A percentile compares a stretch with the other conserved stretches of the same genome.
These are phyloP conservation scores for Rhinoraja longicauda DNA, from an alignment of 2,797 vertebrate species.

Conservation along the genomic window DNA sequence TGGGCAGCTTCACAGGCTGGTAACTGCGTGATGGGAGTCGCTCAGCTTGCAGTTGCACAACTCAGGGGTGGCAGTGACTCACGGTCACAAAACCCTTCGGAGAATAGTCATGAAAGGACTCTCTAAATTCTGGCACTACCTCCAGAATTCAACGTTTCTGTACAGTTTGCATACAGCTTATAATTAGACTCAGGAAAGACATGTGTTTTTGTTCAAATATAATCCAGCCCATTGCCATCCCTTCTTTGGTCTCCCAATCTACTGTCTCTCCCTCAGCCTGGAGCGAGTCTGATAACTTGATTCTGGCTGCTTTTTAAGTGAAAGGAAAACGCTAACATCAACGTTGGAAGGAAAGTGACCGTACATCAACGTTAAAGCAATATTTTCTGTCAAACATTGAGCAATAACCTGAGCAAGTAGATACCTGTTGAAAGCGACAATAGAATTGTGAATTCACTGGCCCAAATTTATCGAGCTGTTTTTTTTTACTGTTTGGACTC, in stretches of 20 bases:
- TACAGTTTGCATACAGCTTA: not conserved
- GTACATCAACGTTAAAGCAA: not conserved
- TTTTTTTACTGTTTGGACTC: not conserved
- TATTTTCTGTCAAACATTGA: not conserved
- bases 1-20: not conserved
- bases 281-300: not conserved
- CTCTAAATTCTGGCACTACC: not conserved
- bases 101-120: not conserved
- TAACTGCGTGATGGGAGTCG: not conserved
- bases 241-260: not conserved
- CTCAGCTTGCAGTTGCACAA: no score
- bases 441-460: not conserved
- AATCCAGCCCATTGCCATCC: constrained; percentile 15
- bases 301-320: constrained; percentile 10
- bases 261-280: constrained; percentile 5
- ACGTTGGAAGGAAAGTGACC: not conserved
- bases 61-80: not conserved
- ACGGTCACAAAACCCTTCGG: not conserved
- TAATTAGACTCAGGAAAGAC: constrained; percentile 29
- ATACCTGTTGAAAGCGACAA: not conserved
- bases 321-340: not conserved
- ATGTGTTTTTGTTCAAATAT: constrained; percentile 29
- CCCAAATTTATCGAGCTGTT: not conserved
- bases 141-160: constrained; percentile 6
- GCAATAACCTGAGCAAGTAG: not conserved